These are phyloP conservation scores for Stomorhina lunata DNA, from an alignment of 2,888 invertebrate species.

Conservation along the genomic window DNA sequence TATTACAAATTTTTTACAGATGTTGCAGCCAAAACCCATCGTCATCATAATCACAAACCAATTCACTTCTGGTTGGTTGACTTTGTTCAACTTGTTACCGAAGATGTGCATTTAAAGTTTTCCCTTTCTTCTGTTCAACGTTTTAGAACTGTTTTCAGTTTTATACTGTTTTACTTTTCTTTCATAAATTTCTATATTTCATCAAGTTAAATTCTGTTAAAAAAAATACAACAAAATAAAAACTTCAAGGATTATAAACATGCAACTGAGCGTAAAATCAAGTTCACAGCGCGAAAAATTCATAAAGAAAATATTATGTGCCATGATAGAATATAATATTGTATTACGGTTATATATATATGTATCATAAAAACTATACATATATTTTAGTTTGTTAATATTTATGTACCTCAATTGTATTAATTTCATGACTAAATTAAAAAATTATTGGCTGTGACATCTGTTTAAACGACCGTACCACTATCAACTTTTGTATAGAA, in stretches of 20 bases:
- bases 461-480: too few species aligned
- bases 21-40: slow-evolving; percentile 47
- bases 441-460: background rate
- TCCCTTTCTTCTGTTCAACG: slow-evolving; percentile 26
- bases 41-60: slow-evolving; percentile 48
- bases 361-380: slow-evolving; percentile 56
- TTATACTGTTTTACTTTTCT: background rate
- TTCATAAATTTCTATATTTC: slow-evolving; percentile 42
- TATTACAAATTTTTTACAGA: slow-evolving; percentile 61
- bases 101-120: slow-evolving; percentile 65
- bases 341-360: slow-evolving; percentile 44
- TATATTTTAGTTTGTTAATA: slow-evolving; percentile 46
- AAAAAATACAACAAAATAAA: slow-evolving; percentile 14
- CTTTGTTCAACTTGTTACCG: slow-evolving; percentile 60
- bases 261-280: slow-evolving; percentile 68
- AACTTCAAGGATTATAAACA: slow-evolving; percentile 65
- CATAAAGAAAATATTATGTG: slow-evolving; percentile 36
- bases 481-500: too few species aligned
- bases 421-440: background rate
- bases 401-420: background rate
- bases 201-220: slow-evolving; percentile 15
- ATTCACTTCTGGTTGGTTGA: slow-evolving; percentile 65
- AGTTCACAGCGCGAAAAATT: slow-evolving; percentile 60
- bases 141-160: slow-evolving; percentile 31
- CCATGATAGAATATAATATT: too few species aligned